phyloP scores from a whole-genome alignment of 2,113 vertebrate genomes.

The Hemicordylus capensis region DNA sequence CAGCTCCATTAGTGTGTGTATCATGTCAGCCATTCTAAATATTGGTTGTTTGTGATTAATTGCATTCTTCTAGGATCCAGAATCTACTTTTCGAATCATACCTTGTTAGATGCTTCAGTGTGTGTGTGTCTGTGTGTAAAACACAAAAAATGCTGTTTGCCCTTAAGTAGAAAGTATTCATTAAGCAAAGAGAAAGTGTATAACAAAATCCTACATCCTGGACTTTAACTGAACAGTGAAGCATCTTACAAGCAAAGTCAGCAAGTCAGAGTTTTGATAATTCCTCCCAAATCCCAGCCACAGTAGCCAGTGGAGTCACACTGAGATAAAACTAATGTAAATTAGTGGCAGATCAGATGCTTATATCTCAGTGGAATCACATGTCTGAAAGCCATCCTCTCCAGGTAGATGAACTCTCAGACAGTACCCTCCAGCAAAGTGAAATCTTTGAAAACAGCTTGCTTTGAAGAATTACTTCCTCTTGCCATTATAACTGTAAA shows the following conservation, averaged over 20 bases:
- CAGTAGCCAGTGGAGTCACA: neutral
- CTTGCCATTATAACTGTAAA: neutral
- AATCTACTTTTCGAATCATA: no score
- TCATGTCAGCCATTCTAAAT: no score
- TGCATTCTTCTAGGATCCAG: no score
- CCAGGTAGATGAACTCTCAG: conserved; percentile 17
- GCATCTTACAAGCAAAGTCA: neutral
- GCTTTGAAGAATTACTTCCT: conserved; percentile 51
- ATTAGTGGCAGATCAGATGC: neutral
- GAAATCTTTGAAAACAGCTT: conserved; percentile 47
- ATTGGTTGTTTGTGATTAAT: no score
- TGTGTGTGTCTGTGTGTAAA: no score
- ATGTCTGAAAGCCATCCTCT: conserved; percentile 33
- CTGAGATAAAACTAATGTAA: conserved; percentile 25
- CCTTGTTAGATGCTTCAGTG: no score
- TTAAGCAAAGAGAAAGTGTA: conserved; percentile 14
- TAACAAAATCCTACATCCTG: neutral
- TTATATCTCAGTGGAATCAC: conserved; percentile 28
- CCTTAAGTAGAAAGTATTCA: neutral
- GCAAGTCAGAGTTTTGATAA: conserved; percentile 46
- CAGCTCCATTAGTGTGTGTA: no score
- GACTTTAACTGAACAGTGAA: neutral
- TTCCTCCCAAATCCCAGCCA: conserved; percentile 24
- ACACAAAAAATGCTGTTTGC: neutral
- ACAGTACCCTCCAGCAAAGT: conserved; percentile 30